Percentiles rank a stretch among this genome's conserved stretches.
These are phyloP conservation scores for Kryptolebias ocellatus DNA, from an alignment of 2,797 vertebrate genomes.

Conservation along the genomic window DNA sequence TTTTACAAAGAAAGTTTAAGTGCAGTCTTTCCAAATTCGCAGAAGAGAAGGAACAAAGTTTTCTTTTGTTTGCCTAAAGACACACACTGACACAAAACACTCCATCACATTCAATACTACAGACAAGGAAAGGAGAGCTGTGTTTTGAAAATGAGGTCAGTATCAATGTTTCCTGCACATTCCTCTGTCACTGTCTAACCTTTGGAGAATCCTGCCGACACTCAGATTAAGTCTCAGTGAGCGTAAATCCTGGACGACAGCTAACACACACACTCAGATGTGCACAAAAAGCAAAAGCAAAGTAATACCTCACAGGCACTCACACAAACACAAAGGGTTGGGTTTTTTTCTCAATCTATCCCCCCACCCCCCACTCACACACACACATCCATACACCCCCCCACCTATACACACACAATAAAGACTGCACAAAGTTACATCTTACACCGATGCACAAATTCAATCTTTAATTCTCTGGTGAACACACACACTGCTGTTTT, in stretches of 20 bases:
- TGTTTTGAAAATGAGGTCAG: conserved; percentile 67
- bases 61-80: conserved; percentile 6
- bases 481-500: conserved; percentile 27
- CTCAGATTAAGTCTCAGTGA: conserved; percentile 69
- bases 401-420: conserved; percentile 12
- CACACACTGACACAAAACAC: conserved; percentile 8
- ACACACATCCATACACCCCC: too few relatives aligned
- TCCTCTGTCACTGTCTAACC: conserved; percentile 64
- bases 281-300: conserved; percentile 17
- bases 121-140: conserved; percentile 31
- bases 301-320: conserved; percentile 33
- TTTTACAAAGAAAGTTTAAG: background rate
- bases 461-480: conserved; percentile 52
- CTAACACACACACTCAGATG: conserved; percentile 44
- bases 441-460: conserved; percentile 43
- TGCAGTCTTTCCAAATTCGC: background rate
- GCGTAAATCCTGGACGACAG: conserved; percentile 74
- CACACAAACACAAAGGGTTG: conserved; percentile 9
- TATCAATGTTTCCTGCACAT: conserved; percentile 52
- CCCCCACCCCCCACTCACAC: conserved; percentile 6
- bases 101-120: conserved; percentile 13
- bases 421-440: conserved; percentile 51
- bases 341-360: conserved; percentile 18
- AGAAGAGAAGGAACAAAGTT: background rate
- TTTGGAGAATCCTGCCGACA: conserved; percentile 71